Base-by-base conservation (phyloP, 2,888 invertebrate species). In the Sinelater perroti region DNA sequence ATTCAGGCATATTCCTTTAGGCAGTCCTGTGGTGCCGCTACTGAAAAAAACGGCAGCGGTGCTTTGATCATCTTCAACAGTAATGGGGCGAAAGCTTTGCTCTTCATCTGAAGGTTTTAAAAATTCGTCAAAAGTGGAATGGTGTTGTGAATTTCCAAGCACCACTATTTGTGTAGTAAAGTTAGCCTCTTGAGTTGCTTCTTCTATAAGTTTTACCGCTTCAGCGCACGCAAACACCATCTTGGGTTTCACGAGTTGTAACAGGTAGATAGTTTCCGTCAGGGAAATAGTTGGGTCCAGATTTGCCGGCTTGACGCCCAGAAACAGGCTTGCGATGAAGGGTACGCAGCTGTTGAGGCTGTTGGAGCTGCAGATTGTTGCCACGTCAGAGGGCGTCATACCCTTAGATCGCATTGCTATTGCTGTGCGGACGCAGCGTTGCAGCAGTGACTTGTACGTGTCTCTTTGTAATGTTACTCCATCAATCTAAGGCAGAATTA, bases 331-430 rank as follows among this genome's bases (percentile, higher is more conserved):
- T 1, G 81, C 81, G 28, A 82, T 76, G 42, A 79, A 76, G 0
- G 83, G 81, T 10, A 82, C 73, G 2, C 70, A 69, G 6, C 78
- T 67, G 53, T 83, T 75, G 2, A 81, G 26, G 20, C 80, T 79
- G 59, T 79, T 82, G 0, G 77, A 76, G 2, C 78, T 79, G 72
- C 82, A 81, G 1, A 81, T 60, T 0, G 77, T 66, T 45, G 83
- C 75, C 2, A 82, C 77, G 60, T 82, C 83, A 0, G 79, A 78
- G 1, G 63, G 57, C 35, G 71, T 61, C 1, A 83, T 55, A 3
- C 80, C 81, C 7, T 20, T 44, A 5, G 72, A 74, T 30, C 58
- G 50, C 50, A 60, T 51, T 13, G 21, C 28, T 6, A 52, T 38
- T 7, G 56, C 56, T 0, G 53, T 44, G 13, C 49, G 17, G 1